Conservation (phyloP, 2,797 vertebrate species). For the Mus caroli region DNA sequence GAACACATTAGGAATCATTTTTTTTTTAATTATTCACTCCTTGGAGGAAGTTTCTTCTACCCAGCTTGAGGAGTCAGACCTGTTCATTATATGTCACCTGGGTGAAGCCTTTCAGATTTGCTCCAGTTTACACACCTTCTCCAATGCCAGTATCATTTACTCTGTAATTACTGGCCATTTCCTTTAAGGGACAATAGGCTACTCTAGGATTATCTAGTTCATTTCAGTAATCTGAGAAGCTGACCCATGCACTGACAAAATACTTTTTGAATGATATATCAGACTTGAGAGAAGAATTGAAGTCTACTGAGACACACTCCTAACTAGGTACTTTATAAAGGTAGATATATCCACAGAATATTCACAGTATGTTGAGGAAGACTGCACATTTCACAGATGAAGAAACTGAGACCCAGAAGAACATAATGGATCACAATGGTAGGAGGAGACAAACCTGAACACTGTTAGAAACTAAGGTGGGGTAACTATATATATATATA, state of each 20-base stretch:
- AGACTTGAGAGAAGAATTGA: background rate
- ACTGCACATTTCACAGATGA: background rate
- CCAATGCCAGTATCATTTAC: background rate
- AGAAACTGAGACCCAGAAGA: conserved; percentile 41
- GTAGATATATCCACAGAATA: background rate
- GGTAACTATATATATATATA: no score
- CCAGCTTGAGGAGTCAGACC: background rate
- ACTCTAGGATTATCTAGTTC: background rate
- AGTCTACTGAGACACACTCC: background rate
- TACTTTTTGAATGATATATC: background rate
- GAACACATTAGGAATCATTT: background rate
- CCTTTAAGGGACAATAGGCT: background rate
- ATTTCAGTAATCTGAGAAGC: background rate
- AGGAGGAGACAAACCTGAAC: background rate
- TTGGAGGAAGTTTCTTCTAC: background rate
- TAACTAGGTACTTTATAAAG: background rate
- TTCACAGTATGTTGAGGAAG: background rate
- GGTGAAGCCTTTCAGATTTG: background rate
- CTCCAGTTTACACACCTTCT: background rate
- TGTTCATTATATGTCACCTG: background rate
- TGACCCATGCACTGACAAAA: background rate
- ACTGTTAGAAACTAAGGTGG: background rate
- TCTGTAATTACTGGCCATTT: background rate
- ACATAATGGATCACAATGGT: background rate
- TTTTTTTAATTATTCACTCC: background rate